Base-by-base conservation (phyloP, 1,140 invertebrate species). In the Nephila pilipes region DNA sequence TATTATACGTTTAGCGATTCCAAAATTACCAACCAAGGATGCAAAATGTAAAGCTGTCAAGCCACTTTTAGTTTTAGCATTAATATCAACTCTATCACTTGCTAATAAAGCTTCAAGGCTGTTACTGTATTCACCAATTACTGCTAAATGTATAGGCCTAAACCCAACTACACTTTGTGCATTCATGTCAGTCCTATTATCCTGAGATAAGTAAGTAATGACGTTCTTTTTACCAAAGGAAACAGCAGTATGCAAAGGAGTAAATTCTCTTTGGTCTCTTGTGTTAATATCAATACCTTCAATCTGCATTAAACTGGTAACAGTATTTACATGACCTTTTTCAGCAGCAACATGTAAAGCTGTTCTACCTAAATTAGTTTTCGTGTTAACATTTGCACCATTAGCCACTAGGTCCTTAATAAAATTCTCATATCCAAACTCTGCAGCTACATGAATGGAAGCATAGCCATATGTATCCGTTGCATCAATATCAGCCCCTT, bases 181-280 rank as follows among this genome's bases (percentile, higher is more conserved):
- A 29, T 85, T 58, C 4, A 85, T 58, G n/a, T 57, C n/a, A 57
- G 36, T 55, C 6, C 36, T 85, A 20, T 58, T 36, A 25, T 85
- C 55, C 32, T 55, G 12, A 16, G 36, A 10, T 58, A 85, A 85
- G 18, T 29, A 10, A 36, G 29, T 36, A 58, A 85, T 36, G 10
- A 57, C 55, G n/a, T 22, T 29, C 12, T 57, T 58, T 25, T 85
- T 20, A 58, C 83, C 83, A 2, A 16, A 25, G 38, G 46, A 20
- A 57, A 60, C 83, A 57, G 83, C 83, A 57, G 55, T 22, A 85
- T 85, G 83, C 8, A 85, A 36, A 36, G 83, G 83, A 8, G 83
- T 85, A 57, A 85, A 85, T 25, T 54, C 83, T 57, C 36, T 36
- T 55, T 10, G 83, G 55, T 55, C 16, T 58, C 6, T 36, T 20